These are phyloP conservation scores for Lutjanus argentimaculatus DNA, from an alignment of 2,797 vertebrate genomes.

Conservation along the genomic window DNA sequence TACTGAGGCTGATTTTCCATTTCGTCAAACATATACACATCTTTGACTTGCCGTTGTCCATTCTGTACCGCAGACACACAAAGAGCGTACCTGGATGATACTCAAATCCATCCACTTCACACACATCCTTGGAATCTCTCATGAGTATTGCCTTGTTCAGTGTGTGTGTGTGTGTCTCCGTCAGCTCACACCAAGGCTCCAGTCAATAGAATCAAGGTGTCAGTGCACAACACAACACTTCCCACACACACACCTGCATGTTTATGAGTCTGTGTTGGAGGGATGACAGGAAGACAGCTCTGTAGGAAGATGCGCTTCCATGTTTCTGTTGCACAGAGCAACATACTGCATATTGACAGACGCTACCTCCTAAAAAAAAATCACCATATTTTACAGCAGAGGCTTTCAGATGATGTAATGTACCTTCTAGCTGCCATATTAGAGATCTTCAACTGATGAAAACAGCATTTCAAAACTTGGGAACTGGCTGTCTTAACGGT, in stretches of 20 bases:
- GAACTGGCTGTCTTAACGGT: background rate
- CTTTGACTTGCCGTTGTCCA: conserved; percentile 7
- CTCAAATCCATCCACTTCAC: conserved; percentile 58
- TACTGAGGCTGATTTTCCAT: conserved; percentile 3
- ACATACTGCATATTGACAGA: background rate
- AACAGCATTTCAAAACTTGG: conserved; percentile 21
- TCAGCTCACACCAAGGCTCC: conserved; percentile 64
- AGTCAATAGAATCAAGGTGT: conserved; percentile 73
- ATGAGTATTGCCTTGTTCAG: conserved; percentile 3
- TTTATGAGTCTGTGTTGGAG: conserved; percentile 54
- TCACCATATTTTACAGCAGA: no score
- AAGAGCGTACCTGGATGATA: conserved; percentile 31
- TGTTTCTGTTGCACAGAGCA: background rate
- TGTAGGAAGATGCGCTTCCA: conserved; percentile 20
- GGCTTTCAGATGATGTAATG: background rate
- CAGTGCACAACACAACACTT: conserved; percentile 56
- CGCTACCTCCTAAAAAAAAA: background rate
- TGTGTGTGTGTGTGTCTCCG: conserved; percentile 25
- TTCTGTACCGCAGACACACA: conserved; percentile 5
- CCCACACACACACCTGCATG: conserved; percentile 66
- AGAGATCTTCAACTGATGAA: background rate
- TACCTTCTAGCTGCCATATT: background rate
- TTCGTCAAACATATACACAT: conserved; percentile 13
- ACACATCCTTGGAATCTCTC: conserved; percentile 63
- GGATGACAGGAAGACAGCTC: conserved; percentile 14